phyloP scores from a whole-genome alignment of 2,797 vertebrate genomes.

The Microcaecilia unicolor region DNA sequence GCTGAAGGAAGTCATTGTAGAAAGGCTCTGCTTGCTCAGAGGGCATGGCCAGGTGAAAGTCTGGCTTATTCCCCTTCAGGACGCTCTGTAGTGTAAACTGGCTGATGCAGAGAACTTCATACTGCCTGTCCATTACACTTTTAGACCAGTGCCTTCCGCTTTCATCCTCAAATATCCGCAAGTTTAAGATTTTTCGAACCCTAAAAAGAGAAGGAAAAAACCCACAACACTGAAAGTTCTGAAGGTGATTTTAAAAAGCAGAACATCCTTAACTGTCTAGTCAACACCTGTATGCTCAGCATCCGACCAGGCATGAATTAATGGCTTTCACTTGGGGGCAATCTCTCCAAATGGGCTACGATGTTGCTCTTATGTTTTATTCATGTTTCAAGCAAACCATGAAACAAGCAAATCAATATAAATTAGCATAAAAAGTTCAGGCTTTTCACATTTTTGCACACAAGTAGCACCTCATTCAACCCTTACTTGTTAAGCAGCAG shows the following conservation, averaged over 20 bases:
- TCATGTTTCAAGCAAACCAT: no score
- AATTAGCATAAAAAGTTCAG: no score
- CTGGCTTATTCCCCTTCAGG: conserved; percentile 91
- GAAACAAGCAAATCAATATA: no score
- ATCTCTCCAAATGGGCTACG: no score
- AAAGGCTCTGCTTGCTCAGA: conserved; percentile 79
- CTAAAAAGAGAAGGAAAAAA: conserved; percentile 41
- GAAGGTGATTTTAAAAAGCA: not conserved
- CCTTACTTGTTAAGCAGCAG: no score
- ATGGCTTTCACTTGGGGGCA: no score
- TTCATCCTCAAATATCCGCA: conserved; percentile 88
- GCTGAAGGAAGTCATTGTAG: conserved; percentile 82
- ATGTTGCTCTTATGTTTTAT: no score
- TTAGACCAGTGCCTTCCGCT: conserved; percentile 82
- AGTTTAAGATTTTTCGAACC: conserved; percentile 88
- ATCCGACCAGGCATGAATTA: no score
- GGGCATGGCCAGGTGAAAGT: conserved; percentile 89
- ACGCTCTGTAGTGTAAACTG: conserved; percentile 93
- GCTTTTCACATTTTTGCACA: no score
- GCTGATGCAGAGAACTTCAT: conserved; percentile 87
- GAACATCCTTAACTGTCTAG: not conserved
- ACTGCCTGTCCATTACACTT: conserved; percentile 84
- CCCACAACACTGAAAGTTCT: no score
- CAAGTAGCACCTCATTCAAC: no score
- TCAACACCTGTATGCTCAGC: no score